Percentiles rank a stretch among this genome's conserved stretches.
Evolutionary conservation across 2,797 vertebrate species (phyloP).

Genomic region (Halcyon smyrnensis): DNA sequence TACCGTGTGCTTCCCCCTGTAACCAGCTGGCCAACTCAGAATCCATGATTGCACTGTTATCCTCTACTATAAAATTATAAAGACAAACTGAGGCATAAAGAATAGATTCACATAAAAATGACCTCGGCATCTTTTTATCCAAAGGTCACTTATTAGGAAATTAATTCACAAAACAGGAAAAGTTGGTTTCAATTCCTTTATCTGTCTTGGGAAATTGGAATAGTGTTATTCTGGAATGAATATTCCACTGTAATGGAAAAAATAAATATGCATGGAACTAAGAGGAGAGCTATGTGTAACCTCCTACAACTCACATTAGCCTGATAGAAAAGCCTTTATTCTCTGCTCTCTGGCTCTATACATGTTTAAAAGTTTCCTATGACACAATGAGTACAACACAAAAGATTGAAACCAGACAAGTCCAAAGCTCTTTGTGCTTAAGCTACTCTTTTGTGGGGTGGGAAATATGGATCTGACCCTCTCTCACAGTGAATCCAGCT

Average conservation of each 20-base stretch:
- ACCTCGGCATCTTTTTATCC: neutral
- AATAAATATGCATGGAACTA: neutral
- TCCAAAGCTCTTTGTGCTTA: neutral
- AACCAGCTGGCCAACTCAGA: neutral
- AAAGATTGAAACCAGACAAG: neutral
- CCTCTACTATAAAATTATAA: neutral
- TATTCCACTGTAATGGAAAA: neutral
- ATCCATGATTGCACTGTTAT: neutral
- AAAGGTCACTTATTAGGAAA: neutral
- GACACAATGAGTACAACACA: neutral
- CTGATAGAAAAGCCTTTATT: neutral
- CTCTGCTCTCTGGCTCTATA: neutral
- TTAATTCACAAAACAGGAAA: neutral
- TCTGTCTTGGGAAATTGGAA: neutral
- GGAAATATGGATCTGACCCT: neutral
- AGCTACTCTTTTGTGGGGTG: neutral
- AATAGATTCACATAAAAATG: neutral
- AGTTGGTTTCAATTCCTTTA: neutral
- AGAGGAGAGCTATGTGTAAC: neutral
- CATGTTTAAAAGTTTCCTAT: neutral
- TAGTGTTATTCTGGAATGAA: neutral
- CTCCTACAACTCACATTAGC: neutral
- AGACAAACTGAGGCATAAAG: neutral
- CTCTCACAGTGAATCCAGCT: neutral
- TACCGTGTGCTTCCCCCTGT: rapidly evolving